A percentile compares a stretch with the other conserved stretches of the same genome.
Evolutionary conservation across 64 coral and sea anemone genomes (phyloP).

Genomic region (Trachythela sp.): DNA sequence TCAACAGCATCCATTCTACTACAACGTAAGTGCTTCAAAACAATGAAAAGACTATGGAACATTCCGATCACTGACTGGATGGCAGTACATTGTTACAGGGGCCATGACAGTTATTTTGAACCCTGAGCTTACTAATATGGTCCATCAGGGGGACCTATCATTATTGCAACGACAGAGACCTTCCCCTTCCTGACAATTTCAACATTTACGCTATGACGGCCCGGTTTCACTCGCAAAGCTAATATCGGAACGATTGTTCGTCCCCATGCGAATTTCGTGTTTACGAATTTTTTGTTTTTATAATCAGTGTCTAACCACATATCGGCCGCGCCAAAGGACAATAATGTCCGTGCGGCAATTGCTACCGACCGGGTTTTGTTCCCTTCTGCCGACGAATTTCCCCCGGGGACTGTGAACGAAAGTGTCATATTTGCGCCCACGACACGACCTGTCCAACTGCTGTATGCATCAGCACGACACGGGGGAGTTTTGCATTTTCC

Average conservation of each 20-base stretch:
- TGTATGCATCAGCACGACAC: conserved; percentile 55
- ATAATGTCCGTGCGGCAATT: conserved; percentile 39
- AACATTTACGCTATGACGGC: conserved; percentile 47
- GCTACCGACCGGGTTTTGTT: conserved; percentile 16
- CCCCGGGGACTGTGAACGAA: conserved; percentile 23
- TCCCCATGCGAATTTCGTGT: conserved; percentile 38
- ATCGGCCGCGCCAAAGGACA: conserved; percentile 35
- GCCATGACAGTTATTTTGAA: too few relatives aligned
- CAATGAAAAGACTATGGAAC: too few relatives aligned
- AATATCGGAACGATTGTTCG: conserved; percentile 40
- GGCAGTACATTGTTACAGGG: too few relatives aligned
- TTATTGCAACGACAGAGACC: conserved; percentile 50
- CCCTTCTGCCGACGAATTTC: neutral
- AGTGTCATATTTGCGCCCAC: conserved; percentile 27
- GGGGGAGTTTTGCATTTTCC: neutral
- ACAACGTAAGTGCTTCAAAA: too few relatives aligned
- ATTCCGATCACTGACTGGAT: too few relatives aligned
- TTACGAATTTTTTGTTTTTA: conserved; percentile 22
- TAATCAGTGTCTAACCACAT: conserved; percentile 52
- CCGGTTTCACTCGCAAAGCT: conserved; percentile 38
- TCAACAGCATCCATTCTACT: too few relatives aligned
- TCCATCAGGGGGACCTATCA: conserved; percentile 65
- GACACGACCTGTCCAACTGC: conserved; percentile 42
- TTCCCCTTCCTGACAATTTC: conserved; percentile 41
- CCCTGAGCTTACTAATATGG: too few relatives aligned